A percentile compares a stretch with the other conserved stretches of the same genome.
phyloP scores from a whole-genome alignment of 2,113 vertebrate species.

The Montifringilla adamsi region DNA sequence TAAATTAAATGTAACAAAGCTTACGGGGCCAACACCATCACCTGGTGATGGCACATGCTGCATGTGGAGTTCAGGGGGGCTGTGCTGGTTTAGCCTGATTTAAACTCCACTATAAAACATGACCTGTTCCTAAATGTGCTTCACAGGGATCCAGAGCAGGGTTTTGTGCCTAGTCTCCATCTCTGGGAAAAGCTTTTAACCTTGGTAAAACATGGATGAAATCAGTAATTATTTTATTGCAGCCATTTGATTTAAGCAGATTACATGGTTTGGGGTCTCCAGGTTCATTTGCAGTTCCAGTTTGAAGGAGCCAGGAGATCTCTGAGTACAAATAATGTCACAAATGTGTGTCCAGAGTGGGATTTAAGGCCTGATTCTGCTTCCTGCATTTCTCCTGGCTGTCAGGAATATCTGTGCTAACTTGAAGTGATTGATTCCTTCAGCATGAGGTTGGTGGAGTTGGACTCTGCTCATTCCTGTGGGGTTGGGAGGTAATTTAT shows the following conservation, averaged over 20 bases:
- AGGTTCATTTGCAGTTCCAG: neutral
- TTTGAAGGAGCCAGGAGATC: neutral
- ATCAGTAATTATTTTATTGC: neutral
- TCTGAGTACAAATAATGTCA: neutral
- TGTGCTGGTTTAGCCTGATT: neutral
- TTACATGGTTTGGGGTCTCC: neutral
- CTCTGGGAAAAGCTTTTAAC: neutral
- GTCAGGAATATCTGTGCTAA: neutral
- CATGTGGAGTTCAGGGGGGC: neutral
- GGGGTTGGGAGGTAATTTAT: neutral
- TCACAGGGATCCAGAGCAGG: neutral
- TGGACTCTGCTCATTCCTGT: neutral
- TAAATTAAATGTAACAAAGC: neutral
- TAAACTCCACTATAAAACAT: accelerated
- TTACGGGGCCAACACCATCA: neutral
- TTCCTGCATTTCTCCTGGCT: neutral
- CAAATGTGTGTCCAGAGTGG: too few species aligned
- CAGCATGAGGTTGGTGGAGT: neutral
- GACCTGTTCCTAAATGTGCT: neutral
- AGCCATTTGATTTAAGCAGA: neutral
- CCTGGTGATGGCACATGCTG: neutral
- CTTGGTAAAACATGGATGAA: neutral
- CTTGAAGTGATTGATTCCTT: neutral
- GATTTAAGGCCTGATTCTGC: neutral
- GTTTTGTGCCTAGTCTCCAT: neutral